phyloP scores from a whole-genome alignment of 2,113 vertebrate species.

The Miniopterus natalensis region DNA sequence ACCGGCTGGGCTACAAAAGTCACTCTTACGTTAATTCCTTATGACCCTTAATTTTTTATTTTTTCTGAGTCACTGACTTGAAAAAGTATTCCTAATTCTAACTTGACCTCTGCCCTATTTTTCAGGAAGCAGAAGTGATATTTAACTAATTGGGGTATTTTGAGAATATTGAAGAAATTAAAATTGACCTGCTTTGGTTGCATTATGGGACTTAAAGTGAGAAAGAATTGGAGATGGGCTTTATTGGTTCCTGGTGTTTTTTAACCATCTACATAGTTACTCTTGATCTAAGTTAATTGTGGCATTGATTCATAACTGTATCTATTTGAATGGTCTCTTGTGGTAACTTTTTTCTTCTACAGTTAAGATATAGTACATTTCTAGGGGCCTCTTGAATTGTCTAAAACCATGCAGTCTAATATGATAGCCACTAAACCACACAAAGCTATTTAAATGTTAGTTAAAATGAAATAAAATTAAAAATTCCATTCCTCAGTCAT shows the following conservation, averaged over 20 bases:
- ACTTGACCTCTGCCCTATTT: conserved; percentile 56
- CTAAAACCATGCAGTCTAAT: conserved; percentile 15
- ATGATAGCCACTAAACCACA: background rate
- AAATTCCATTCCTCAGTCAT: background rate
- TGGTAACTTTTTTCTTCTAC: conserved; percentile 50
- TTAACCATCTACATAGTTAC: conserved; percentile 36
- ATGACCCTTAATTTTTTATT: conserved; percentile 51
- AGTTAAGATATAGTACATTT: conserved; percentile 38
- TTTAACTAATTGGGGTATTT: conserved; percentile 52
- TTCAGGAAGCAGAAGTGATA: conserved; percentile 73
- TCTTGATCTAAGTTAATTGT: conserved; percentile 49
- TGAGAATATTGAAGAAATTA: conserved; percentile 59
- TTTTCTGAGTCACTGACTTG: conserved; percentile 15
- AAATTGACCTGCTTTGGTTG: conserved; percentile 31
- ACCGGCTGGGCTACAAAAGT: background rate
- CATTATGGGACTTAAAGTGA: conserved; percentile 51
- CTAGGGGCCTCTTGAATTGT: conserved; percentile 50
- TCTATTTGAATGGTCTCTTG: conserved; percentile 38
- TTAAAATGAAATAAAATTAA: conserved; percentile 42
- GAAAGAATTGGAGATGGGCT: conserved; percentile 38
- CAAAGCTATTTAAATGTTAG: conserved; percentile 38
- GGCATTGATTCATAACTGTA: conserved; percentile 63
- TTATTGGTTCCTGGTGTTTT: conserved; percentile 57
- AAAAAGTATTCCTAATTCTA: conserved; percentile 42
- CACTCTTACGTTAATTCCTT: conserved; percentile 42